Conservation (phyloP, 2,797 vertebrate genomes). For the Novumbra hubbsi region DNA sequence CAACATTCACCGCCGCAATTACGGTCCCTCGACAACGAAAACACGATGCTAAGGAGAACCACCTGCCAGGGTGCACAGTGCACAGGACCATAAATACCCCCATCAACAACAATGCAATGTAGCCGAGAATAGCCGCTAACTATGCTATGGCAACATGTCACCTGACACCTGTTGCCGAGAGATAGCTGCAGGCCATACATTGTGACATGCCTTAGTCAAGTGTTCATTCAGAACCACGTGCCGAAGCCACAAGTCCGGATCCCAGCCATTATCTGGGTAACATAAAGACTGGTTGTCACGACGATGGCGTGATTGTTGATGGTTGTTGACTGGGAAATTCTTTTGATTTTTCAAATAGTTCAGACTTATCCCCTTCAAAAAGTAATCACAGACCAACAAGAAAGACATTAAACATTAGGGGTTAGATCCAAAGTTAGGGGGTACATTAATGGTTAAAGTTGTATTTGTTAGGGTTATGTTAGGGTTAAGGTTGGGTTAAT, state of each 20-base stretch:
- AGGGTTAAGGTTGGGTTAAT: no score
- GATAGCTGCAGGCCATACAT: neutral
- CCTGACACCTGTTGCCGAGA: conserved; percentile 10
- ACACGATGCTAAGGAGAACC: neutral
- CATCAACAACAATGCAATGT: conserved; percentile 58
- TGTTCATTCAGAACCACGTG: conserved; percentile 24
- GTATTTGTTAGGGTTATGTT: no score
- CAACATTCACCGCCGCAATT: neutral
- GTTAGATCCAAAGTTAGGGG: no score
- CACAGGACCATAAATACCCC: conserved; percentile 33
- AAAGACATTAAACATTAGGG: neutral
- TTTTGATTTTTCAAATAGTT: neutral
- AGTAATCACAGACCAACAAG: neutral
- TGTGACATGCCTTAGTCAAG: conserved; percentile 25
- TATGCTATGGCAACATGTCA: conserved; percentile 15
- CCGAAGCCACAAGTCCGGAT: conserved; percentile 31
- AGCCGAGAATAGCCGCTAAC: conserved; percentile 30
- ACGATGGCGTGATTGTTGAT: conserved; percentile 12
- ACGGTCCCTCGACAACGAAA: neutral
- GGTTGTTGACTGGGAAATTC: neutral
- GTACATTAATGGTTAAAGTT: no score
- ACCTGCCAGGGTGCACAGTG: neutral
- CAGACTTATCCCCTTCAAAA: neutral
- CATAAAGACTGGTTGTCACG: conserved; percentile 20
- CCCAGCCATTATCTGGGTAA: conserved; percentile 41